Base-by-base conservation (phyloP, 2,888 invertebrate genomes). In the Malacosoma neustria region DNA sequence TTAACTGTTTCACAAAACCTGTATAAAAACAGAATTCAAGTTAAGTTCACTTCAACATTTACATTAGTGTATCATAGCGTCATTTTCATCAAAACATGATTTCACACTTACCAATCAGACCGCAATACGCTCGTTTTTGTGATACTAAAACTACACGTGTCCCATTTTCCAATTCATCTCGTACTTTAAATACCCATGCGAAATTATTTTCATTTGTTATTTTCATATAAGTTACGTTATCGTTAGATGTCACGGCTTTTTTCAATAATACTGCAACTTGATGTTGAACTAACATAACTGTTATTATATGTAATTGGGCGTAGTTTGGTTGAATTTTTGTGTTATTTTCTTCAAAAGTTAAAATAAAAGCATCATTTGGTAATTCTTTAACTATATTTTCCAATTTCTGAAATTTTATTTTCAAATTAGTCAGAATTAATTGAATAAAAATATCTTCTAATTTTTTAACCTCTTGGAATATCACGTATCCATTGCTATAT, bases 1-100 rank as follows among this genome's bases (percentile, higher is more conserved):
- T 79, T 7, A 94, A 59, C 60, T 92, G 93, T 50, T 92, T 92
- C 1, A 91, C 87, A 38, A 94, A 73, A 31, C 95, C 95, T 72
- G 39, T 11, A 40, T n/a, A n/a, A n/a, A n/a, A n/a, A n/a, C n/a
- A n/a, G n/a, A n/a, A n/a, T n/a, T n/a, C n/a, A n/a, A n/a, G n/a
- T n/a, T n/a, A n/a, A n/a, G n/a, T n/a, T n/a, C n/a, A n/a, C n/a
- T n/a, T n/a, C n/a, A n/a, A n/a, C n/a, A n/a, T n/a, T n/a, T n/a
- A n/a, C n/a, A n/a, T n/a, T n/a, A n/a, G n/a, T n/a, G n/a, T n/a
- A n/a, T n/a, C n/a, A n/a, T n/a, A n/a, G n/a, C n/a, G n/a, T n/a
- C n/a, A n/a, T n/a, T n/a, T n/a, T n/a, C n/a, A n/a, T n/a, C n/a
- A n/a, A n/a, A n/a, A n/a, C n/a, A n/a, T n/a, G n/a, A n/a, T n/a